phyloP scores from a whole-genome alignment of 2,797 vertebrate genomes.

The Parambassis ranga region DNA sequence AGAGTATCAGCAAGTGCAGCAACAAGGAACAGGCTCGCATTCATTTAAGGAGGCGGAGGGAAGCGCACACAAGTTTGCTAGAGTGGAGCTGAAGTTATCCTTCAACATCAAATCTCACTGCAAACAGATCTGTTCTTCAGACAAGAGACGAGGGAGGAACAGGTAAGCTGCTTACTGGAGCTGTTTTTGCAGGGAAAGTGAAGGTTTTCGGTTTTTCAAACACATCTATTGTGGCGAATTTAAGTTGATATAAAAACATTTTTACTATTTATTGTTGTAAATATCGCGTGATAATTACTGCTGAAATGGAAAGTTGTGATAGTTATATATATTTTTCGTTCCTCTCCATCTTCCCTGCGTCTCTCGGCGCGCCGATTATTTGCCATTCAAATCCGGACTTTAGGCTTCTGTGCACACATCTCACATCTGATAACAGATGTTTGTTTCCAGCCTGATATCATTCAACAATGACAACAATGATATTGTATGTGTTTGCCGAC shows the following conservation, averaged over 20 bases:
- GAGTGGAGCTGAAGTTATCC: neutral
- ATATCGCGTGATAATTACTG: neutral
- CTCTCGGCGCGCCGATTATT: constrained; percentile 16
- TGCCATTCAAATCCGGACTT: constrained; percentile 13
- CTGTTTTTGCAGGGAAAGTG: neutral
- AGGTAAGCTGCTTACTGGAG: constrained; percentile 36
- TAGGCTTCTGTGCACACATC: constrained; percentile 37
- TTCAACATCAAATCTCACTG: neutral
- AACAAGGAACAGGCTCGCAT: constrained; percentile 22
- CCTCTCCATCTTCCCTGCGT: constrained; percentile 12
- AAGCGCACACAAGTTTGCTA: neutral
- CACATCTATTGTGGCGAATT: too few relatives aligned
- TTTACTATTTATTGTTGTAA: neutral
- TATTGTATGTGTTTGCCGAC: constrained; percentile 21
- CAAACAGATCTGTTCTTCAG: neutral
- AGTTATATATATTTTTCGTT: neutral
- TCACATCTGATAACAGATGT: constrained; percentile 53
- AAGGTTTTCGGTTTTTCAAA: neutral
- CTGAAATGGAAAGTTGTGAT: neutral
- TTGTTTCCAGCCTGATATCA: constrained; percentile 50
- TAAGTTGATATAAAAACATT: too few relatives aligned
- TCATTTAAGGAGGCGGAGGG: constrained; percentile 2
- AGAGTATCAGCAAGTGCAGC: constrained; percentile 74
- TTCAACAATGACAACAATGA: constrained; percentile 61
- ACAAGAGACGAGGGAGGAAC: neutral